Base-by-base conservation (phyloP, 2,113 vertebrate genomes). In the Gallinago media region DNA sequence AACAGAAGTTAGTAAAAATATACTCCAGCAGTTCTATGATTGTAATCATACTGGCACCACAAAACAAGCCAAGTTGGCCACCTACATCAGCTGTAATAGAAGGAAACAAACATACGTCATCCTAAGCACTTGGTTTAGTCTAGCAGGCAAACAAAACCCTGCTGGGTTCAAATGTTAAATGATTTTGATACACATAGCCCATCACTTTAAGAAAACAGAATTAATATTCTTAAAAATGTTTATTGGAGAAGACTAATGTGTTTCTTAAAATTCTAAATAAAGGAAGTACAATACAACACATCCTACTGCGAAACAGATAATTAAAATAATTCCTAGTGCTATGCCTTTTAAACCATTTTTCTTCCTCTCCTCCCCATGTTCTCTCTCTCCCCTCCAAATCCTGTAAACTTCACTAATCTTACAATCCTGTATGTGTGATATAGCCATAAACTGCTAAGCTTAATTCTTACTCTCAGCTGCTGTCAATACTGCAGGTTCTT, bases 11-110 rank as follows among this genome's bases (percentile, higher is more conserved):
- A 61, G 97, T 98, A 66, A 98, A 89, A 85, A 98, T 21, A 34
- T 98, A 98, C 67, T 98, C 98, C 1, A 98, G 75, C 50, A 98
- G 89, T 89, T 98, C 98, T 97, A 98, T 97, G 54, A 98, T 72
- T 83, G 98, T 98, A 92, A 98, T 98, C 96, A 98, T 72, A 79
- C 98, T 98, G 94, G 98, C 98, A 75, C 98, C 98, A 96, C 98
- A 98, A 94, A 98, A 98, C 47, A 98, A 85, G 49, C 98, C 98
- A 54, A 98, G 96, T 65, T 98, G 98, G 65, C 98, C 98, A 8
- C 98, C 98, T 62, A 98, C 82, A 85, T 98, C 97, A 16, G 97
- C 98, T 98, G 92, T 71, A 97, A 96, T 44, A 91, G 92, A 97
- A 95, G 27, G 75, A 96, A 96, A 83, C 63, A 96, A 89, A 92